Base-by-base conservation (phyloP, 2,113 vertebrate species). In the Spilogale gracilis region DNA sequence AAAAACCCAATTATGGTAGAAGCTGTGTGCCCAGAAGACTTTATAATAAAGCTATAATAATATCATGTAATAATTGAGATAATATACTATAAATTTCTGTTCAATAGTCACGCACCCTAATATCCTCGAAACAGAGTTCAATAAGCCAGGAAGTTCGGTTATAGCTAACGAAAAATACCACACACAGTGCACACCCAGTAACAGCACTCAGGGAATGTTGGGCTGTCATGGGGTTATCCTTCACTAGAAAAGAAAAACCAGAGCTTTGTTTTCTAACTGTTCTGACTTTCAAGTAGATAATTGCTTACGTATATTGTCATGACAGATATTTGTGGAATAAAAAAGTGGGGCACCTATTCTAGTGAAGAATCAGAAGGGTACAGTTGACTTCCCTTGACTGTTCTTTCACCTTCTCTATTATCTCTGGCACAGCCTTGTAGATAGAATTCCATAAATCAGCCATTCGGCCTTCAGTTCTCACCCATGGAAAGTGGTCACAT, bases 241-340 rank as follows among this genome's bases (percentile, higher is more conserved):
- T 81, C 61, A 71, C 18, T 23, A 65, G 73, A 69, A 84, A 94
- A 89, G 43, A 87, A 87, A 92, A 82, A 58, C 10, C 30, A 96
- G 71, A 63, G 73, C n/a, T 18, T 52, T 67, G 50, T 93, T 65
- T 78, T 65, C 38, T 84, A 50, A 73, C 25, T 80, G 18, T 69
- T 76, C 60, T 48, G 38, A 58, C 50, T 73, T 92, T 67, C 82
- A 87, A 76, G 27, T 90, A 79, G 94, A 11, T 58, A 85, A 85
- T 16, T 52, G 23, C 63, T 85, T 86, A 48, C 32, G 79, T 32
- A 56, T 20, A 10, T 71, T 89, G 32, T 71, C 76, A 45, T 48
- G 48, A 67, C 32, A 79, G n/a, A 8, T 79, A 43, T 45, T 83
- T 94, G 71, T 65, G 20, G 60, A 86, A 93, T 78, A 54, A 61